Evolutionary conservation across 1,140 invertebrate species (phyloP), one percentile per base, ranked within the genome.

Genomic region (Diabrotica undecimpunctata): DNA sequence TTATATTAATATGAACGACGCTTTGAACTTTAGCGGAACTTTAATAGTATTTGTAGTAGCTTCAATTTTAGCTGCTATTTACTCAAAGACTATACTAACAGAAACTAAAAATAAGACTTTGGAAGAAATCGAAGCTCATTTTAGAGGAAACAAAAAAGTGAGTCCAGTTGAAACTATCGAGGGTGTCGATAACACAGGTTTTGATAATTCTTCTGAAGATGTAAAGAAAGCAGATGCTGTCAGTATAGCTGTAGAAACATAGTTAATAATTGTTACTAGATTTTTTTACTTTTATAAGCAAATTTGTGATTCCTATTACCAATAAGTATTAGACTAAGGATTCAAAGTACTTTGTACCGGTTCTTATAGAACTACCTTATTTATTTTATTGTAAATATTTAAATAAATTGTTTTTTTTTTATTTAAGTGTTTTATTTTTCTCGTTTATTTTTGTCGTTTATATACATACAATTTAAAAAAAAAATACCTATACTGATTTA

Each of bases 101-200:
- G 93, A 95, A 78, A 95, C 93, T 0, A 89, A 90, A 75, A 89
- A 88, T 7, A 89, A 88, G 70, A 87, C 84, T 50, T 79, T 93
- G n/a, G 84, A 88, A 14, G 89, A 95, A 75, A 93, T 95, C 39
- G 88, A 90, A 78, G 83, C 75, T 14, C 80, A 80, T 65, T 88
- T 89, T 59, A 83, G 82, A 57, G 77, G 79, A 0, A 80, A 80
- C 7, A 61, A 58, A 54, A 52, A 53, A 12, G 76, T 61, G 8
- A 37, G 77, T 0, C 2, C 8, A 10, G 41, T 46, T 46, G n/a
- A 46, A 5, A 6, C 3, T 46, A n/a, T 10, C 4, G n/a, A 8
- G 2, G 69, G 71, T 51, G n/a, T 68, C 12, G 66, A 71, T 59
- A 74, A 74, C 61, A 46, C 12, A 12, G 73, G 54, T 3, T 74